Conservation (phyloP, 2,888 invertebrate genomes). For the Geotrupes spiniger region DNA sequence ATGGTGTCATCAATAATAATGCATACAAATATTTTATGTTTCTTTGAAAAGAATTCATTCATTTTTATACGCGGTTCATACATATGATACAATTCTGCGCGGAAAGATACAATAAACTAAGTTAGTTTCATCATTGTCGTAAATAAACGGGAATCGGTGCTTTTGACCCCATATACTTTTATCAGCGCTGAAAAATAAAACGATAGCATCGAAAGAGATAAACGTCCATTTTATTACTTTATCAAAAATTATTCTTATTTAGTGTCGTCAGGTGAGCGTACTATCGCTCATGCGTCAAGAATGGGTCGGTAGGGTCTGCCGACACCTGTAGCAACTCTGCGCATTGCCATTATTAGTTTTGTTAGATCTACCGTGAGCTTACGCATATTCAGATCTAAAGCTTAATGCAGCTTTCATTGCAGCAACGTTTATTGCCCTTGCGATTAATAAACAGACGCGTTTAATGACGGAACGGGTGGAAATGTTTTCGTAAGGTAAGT, state of each 20-base stretch:
- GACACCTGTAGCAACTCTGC: conserved; percentile 27
- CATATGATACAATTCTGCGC: too few species aligned
- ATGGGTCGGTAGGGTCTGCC: conserved; percentile 25
- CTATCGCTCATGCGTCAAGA: conserved; percentile 24
- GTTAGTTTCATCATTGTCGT: too few species aligned
- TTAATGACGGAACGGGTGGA: too few species aligned
- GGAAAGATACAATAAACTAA: too few species aligned
- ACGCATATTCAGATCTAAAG: conserved; percentile 5
- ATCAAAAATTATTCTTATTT: conserved; percentile 5
- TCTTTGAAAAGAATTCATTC: too few species aligned
- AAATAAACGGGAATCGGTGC: too few species aligned
- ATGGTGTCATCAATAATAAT: too few species aligned
- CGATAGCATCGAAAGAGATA: too few species aligned
- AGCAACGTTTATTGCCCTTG: background rate
- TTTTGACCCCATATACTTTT: too few species aligned
- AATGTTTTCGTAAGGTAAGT: background rate
- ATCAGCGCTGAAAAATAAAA: too few species aligned
- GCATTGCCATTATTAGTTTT: conserved; percentile 18
- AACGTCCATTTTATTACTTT: background rate
- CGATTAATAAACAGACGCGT: background rate
- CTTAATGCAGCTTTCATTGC: conserved; percentile 3
- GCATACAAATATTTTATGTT: too few species aligned
- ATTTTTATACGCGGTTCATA: too few species aligned
- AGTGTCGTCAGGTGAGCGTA: background rate
- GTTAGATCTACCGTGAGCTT: conserved; percentile 8